Conservation (phyloP, 2,888 invertebrate species). For the Plutella xylostella region DNA sequence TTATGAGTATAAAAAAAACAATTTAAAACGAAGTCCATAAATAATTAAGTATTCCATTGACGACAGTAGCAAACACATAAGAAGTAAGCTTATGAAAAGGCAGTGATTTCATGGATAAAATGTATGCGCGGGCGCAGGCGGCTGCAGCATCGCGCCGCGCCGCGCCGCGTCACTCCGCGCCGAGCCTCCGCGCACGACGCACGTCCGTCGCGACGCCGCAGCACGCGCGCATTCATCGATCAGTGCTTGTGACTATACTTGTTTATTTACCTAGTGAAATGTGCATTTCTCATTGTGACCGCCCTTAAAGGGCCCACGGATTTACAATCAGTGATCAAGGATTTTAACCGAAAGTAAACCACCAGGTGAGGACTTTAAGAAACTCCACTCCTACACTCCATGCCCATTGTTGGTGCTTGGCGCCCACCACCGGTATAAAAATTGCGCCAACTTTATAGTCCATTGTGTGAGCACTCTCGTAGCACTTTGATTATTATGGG, state of each 20-base stretch:
- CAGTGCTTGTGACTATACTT: conserved; percentile 36
- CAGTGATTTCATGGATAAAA: no score
- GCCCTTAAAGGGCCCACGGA: conserved; percentile 46
- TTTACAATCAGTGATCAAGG: conserved; percentile 18
- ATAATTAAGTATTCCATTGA: no score
- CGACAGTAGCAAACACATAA: no score
- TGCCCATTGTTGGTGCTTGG: conserved; percentile 9
- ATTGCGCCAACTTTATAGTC: conserved; percentile 32
- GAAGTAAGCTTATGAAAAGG: no score
- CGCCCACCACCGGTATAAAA: conserved; percentile 17
- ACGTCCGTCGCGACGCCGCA: conserved; percentile 50
- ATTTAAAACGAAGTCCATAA: no score
- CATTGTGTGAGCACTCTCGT: conserved; percentile 37
- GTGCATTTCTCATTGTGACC: conserved; percentile 52
- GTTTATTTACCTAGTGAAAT: conserved; percentile 29
- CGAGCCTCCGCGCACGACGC: conserved; percentile 57
- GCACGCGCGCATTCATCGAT: conserved; percentile 30
- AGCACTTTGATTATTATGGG: conserved; percentile 23
- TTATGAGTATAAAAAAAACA: no score
- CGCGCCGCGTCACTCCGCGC: conserved; percentile 44
- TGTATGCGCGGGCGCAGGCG: conserved; percentile 1
- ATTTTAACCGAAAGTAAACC: conserved; percentile 25
- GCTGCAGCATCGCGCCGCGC: background rate
- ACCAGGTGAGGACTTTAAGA: conserved; percentile 33
- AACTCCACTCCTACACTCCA: conserved; percentile 13